Evolutionary conservation across 2,888 invertebrate genomes (phyloP), one percentile per base, ranked within the genome.

Genomic region (Sclerodermus sp.): DNA sequence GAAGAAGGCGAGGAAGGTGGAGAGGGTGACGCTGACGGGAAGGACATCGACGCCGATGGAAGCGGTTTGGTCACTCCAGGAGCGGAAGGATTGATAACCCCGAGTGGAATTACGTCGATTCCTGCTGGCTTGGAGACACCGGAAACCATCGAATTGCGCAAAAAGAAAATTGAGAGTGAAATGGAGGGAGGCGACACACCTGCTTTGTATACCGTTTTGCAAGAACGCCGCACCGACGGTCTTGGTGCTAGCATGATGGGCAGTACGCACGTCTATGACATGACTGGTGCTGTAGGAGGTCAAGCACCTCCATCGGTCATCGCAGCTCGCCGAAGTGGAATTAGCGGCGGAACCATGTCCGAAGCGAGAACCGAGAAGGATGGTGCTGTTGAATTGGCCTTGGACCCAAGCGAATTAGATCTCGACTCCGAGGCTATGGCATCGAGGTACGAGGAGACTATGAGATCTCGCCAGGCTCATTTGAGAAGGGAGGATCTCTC

Each of bases 41-140:
- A 84, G 60, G 81, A 80, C 39, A 79, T 78, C 53, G 79, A 81
- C 18, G 80, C 82, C 30, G 92, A 91, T 67, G 87, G 89, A 45
- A 89, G 89, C 34, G 96, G 96, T 5, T 82, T 94, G 57, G 90
- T 93, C 0, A 97, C 96, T 1, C 96, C 96, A 1, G 77, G 76
- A 8, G 93, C 93, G 18, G 95, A 93, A 79, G 94, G 94, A 1
- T 82, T 96, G 42, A 91, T 92, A 14, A 97, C 96, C n/a, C 96
- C 96, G 0, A 93, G 95, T 60, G 96, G 97, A 32, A 86, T 95
- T 62, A 89, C 91, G 34, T 86, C 86, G 2, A 91, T 96, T 48
- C 95, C 96, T 12, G 90, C 94, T 42, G 97, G 97, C 51, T 86
- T 98, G 81, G 98, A 99, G 81, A 99, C 99, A 0, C 99, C 99